These are phyloP conservation scores for Eustalomyia histrio DNA, from an alignment of 2,888 invertebrate genomes.

Conservation along the genomic window DNA sequence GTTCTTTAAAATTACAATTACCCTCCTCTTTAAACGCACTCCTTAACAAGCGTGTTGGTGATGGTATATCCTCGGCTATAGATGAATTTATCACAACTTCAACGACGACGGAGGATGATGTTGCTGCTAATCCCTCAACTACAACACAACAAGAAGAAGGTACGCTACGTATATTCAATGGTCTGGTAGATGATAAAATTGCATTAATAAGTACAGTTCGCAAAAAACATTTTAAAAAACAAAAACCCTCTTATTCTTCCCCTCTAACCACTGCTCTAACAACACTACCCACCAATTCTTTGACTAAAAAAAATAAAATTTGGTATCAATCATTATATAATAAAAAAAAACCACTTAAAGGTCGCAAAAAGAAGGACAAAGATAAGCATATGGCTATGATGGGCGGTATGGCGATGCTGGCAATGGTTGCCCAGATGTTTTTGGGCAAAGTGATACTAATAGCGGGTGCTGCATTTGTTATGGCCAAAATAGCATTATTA, in stretches of 20 bases:
- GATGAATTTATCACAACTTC: constrained; percentile 66
- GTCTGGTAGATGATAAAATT: constrained; percentile 75
- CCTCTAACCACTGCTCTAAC: constrained; percentile 31
- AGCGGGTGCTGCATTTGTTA: constrained; percentile 84
- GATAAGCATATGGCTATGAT: constrained; percentile 81
- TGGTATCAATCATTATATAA: constrained; percentile 66
- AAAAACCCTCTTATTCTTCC: constrained; percentile 61
- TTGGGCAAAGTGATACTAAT: constrained; percentile 85
- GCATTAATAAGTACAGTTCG: constrained; percentile 67
- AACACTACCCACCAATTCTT: not conserved
- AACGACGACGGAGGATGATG: constrained; percentile 6
- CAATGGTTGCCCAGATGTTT: constrained; percentile 84
- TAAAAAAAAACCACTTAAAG: constrained; percentile 74
- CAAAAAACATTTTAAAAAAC: constrained; percentile 55
- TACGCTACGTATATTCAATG: constrained; percentile 71
- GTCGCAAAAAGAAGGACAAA: constrained; percentile 81
- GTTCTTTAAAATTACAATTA: constrained; percentile 72
- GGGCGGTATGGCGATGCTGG: constrained; percentile 83
- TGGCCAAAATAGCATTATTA: constrained; percentile 84
- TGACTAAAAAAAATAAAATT: constrained; percentile 65
- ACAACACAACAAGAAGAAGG: constrained; percentile 72
- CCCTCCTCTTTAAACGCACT: constrained; percentile 65
- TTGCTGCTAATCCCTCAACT: not conserved
- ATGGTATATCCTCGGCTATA: constrained; percentile 69
- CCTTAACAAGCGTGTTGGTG: constrained; percentile 33